Evolutionary conservation across 2,113 vertebrate genomes (phyloP).

Genomic region (Paradoxurus hermaphroditus): DNA sequence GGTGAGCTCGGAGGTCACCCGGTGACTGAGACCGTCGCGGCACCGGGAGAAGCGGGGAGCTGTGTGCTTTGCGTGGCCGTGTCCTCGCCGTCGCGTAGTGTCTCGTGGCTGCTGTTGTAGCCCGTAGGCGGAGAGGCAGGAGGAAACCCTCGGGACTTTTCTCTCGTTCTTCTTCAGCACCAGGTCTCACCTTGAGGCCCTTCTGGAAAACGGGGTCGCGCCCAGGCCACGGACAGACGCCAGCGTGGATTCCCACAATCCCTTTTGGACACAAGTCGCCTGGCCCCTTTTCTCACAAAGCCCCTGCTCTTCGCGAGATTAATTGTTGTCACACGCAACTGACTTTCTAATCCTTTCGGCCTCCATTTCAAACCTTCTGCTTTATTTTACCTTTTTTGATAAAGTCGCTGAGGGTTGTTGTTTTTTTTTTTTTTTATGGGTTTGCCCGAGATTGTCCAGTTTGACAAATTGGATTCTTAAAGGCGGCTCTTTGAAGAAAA

Average conservation of each 20-base stretch:
- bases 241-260: slow-evolving; percentile 50
- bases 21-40: background rate
- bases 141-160: background rate
- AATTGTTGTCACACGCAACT: slow-evolving; percentile 84
- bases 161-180: background rate
- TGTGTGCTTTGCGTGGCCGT: background rate
- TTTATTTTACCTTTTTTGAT: slow-evolving; percentile 86
- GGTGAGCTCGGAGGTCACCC: fast-evolving
- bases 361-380: slow-evolving; percentile 82
- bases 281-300: slow-evolving; percentile 77
- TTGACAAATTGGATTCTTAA: slow-evolving; percentile 91
- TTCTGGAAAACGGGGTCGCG: background rate
- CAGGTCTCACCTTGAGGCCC: background rate
- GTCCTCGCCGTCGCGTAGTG: background rate
- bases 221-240: slow-evolving; percentile 38
- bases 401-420: slow-evolving; percentile 85
- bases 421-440: slow-evolving; percentile 78
- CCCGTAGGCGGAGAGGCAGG: background rate
- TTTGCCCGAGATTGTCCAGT: slow-evolving; percentile 86
- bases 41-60: fast-evolving
- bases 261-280: slow-evolving; percentile 69
- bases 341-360: slow-evolving; percentile 84
- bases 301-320: slow-evolving; percentile 81
- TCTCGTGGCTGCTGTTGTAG: too few species aligned
- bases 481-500: slow-evolving; percentile 86